phyloP scores from a whole-genome alignment of 2,113 vertebrate species.

The Zapornia atra region DNA sequence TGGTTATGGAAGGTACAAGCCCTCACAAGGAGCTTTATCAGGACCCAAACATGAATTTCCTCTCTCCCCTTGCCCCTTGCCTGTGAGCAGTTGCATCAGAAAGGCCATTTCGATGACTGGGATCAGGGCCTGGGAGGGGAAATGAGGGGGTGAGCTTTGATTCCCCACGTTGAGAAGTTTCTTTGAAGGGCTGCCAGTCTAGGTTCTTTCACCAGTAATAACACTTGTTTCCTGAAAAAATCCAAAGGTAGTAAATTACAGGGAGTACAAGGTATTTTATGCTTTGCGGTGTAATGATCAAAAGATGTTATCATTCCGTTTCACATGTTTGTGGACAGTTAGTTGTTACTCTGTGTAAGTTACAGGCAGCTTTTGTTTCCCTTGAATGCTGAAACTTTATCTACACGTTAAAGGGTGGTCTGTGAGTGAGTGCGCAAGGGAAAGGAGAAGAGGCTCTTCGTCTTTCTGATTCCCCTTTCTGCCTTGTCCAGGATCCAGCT shows the following conservation, averaged over 20 bases:
- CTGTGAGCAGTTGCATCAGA: not conserved
- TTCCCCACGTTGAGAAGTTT: not conserved
- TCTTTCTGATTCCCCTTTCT: not conserved
- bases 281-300: slow-evolving; percentile 55
- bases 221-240: slow-evolving; percentile 34
- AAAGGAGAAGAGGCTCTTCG: not conserved
- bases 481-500: not conserved
- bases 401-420: not conserved
- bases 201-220: slow-evolving; percentile 16
- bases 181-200: slow-evolving; percentile 27
- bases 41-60: not conserved
- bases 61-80: not conserved
- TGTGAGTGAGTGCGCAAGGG: not conserved
- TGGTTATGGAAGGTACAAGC: not conserved
- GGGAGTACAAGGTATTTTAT: slow-evolving; percentile 8
- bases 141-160: not conserved
- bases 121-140: not conserved
- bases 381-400: not conserved
- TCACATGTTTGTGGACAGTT: slow-evolving; percentile 32
- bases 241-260: slow-evolving; percentile 34
- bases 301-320: slow-evolving; percentile 28
- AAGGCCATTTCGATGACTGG: not conserved
- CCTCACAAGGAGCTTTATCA: not conserved
- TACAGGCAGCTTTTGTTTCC: not conserved
- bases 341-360: not conserved